Evolutionary conservation across 1,140 invertebrate genomes (phyloP).

Genomic region (Penaeus vannamei): DNA sequence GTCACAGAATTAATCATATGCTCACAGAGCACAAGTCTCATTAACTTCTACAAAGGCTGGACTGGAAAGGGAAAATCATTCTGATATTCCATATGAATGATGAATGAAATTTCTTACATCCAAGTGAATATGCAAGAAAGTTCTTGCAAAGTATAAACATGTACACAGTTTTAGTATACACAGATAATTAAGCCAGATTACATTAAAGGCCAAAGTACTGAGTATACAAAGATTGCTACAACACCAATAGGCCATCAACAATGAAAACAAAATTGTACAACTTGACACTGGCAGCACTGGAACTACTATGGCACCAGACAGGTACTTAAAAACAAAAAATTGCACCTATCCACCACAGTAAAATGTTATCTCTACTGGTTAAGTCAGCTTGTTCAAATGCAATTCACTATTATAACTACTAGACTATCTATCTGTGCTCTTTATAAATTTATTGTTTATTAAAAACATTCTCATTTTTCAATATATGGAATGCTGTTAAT

Average conservation of each 20-base stretch:
- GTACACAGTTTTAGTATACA: too few relatives aligned
- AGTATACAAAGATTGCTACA: not conserved
- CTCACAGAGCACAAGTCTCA: constrained; percentile 26
- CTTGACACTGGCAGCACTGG: constrained; percentile 51
- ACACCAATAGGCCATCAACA: constrained; percentile 33
- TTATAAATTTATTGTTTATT: too few relatives aligned
- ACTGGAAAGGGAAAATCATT: constrained; percentile 17
- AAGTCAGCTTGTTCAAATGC: too few relatives aligned
- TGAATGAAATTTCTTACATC: too few relatives aligned
- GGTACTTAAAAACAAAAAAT: constrained; percentile 30
- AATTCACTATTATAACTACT: too few relatives aligned
- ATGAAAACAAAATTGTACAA: constrained; percentile 39
- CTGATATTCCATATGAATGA: not conserved
- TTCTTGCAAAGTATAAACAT: too few relatives aligned
- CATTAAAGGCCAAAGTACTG: too few relatives aligned
- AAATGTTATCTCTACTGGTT: not conserved
- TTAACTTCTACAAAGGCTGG: not conserved
- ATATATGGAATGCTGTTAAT: constrained; percentile 35
- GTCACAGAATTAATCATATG: not conserved
- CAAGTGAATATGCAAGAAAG: too few relatives aligned
- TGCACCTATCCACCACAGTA: constrained; percentile 31
- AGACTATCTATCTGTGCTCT: too few relatives aligned
- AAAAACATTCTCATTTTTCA: constrained; percentile 1
- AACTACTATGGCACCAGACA: constrained; percentile 55
- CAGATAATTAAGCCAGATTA: too few relatives aligned